These are phyloP conservation scores for Apodemus speciosus DNA, from an alignment of 2,113 vertebrate genomes.

Conservation along the genomic window DNA sequence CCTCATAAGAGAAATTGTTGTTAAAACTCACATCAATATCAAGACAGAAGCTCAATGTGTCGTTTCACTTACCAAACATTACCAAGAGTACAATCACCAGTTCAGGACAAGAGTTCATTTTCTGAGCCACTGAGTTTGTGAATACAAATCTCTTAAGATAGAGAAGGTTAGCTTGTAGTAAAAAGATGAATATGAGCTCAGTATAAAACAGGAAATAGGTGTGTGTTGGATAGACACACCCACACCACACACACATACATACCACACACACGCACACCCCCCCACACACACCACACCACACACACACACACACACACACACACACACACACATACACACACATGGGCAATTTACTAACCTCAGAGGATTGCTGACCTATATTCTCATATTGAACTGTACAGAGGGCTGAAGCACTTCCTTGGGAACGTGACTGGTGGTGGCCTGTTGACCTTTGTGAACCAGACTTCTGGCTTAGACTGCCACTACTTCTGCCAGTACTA, in stretches of 20 bases:
- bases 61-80: constrained; percentile 47
- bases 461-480: neutral
- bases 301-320: neutral
- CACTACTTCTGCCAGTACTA: neutral
- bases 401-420: neutral
- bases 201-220: neutral
- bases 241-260: no score
- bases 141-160: neutral
- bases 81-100: constrained; percentile 14
- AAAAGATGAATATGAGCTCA: neutral
- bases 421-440: no score
- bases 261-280: no score
- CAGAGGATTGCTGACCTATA: neutral
- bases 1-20: neutral
- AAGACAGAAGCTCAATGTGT: neutral
- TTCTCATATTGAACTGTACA: neutral
- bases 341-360: neutral
- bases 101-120: neutral
- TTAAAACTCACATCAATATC: neutral
- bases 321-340: neutral
- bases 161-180: neutral
- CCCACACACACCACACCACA: no score
- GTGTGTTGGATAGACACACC: neutral
- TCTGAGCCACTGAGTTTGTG: neutral
- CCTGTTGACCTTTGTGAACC: neutral